These are phyloP conservation scores for Neocrepidodera transversa DNA, from an alignment of 2,888 invertebrate species.

Conservation along the genomic window DNA sequence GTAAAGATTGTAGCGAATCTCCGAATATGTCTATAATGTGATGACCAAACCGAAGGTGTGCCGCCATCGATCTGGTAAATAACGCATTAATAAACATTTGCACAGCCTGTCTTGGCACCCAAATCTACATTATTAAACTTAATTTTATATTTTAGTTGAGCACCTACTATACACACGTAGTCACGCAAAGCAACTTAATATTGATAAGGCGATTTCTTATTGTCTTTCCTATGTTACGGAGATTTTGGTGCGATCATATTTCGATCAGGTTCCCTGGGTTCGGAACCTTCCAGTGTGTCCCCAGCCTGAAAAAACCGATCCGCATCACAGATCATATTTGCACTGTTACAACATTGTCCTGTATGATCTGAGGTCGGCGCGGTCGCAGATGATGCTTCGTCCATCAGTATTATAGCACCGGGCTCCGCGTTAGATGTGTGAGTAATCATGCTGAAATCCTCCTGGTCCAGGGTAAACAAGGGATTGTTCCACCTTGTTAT, in stretches of 20 bases:
- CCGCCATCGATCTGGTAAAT: conserved; percentile 40
- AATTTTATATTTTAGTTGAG: conserved; percentile 53
- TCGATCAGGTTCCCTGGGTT: conserved; percentile 50
- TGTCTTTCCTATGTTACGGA: conserved; percentile 50
- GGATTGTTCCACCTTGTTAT: conserved; percentile 82
- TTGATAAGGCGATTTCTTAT: conserved; percentile 45
- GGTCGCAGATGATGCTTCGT: conserved; percentile 60
- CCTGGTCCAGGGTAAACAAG: conserved; percentile 85
- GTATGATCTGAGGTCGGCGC: conserved; percentile 50
- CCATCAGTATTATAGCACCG: conserved; percentile 80
- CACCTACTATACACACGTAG: conserved; percentile 51
- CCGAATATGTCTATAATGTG: conserved; percentile 14
- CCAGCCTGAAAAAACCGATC: conserved; percentile 72
- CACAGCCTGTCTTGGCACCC: conserved; percentile 53
- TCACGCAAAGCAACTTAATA: conserved; percentile 27
- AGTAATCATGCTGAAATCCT: conserved; percentile 94
- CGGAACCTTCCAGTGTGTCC: conserved; percentile 63
- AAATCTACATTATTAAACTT: conserved; percentile 26
- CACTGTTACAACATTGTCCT: conserved; percentile 58
- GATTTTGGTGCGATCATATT: conserved; percentile 55
- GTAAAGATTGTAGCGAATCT: conserved; percentile 41
- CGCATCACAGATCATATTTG: conserved; percentile 60
- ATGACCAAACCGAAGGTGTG: conserved; percentile 41
- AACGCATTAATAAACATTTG: conserved; percentile 40
- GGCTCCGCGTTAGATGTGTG: conserved; percentile 69